A percentile compares a stretch with the other conserved stretches of the same genome.
Evolutionary conservation across 2,888 invertebrate species (phyloP).

Genomic region (Synanthedon formicaeformis): DNA sequence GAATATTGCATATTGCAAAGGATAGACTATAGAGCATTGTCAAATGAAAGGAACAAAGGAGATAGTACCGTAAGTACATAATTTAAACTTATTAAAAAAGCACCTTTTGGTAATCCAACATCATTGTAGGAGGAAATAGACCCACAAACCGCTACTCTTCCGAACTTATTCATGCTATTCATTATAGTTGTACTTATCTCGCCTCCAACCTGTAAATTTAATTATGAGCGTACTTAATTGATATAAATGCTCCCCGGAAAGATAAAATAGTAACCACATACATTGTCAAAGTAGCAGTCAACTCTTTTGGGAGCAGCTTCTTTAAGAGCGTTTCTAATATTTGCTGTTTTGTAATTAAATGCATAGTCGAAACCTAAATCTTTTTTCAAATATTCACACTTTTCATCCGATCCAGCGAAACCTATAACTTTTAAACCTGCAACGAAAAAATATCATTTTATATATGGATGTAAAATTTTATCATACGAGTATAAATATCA

Average conservation of each 20-base stretch:
- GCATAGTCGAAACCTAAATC: conserved; percentile 78
- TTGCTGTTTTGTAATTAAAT: conserved; percentile 78
- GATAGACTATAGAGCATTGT: too few relatives aligned
- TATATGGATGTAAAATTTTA: not conserved
- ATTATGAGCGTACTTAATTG: not conserved
- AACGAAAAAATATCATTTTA: conserved; percentile 7
- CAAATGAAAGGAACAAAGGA: too few relatives aligned
- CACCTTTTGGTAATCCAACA: conserved; percentile 45
- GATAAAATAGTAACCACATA: conserved; percentile 36
- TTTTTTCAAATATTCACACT: conserved; percentile 76
- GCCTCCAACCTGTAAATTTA: conserved; percentile 73
- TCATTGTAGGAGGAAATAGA: conserved; percentile 77
- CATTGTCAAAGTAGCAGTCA: conserved; percentile 85
- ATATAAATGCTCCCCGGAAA: not conserved
- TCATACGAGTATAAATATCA: not conserved
- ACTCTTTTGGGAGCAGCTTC: conserved; percentile 76
- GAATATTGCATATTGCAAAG: too few relatives aligned
- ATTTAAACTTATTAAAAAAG: too few relatives aligned
- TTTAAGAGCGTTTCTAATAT: conserved; percentile 69
- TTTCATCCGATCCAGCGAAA: conserved; percentile 78
- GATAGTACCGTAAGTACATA: too few relatives aligned
- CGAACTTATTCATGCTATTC: conserved; percentile 73
- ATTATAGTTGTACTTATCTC: conserved; percentile 75
- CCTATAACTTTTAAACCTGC: conserved; percentile 61
- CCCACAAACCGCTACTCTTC: conserved; percentile 78